Evolutionary conservation across 2,888 invertebrate genomes (phyloP), one percentile per base, ranked within the genome.

Genomic region (Halocaridina rubra): DNA sequence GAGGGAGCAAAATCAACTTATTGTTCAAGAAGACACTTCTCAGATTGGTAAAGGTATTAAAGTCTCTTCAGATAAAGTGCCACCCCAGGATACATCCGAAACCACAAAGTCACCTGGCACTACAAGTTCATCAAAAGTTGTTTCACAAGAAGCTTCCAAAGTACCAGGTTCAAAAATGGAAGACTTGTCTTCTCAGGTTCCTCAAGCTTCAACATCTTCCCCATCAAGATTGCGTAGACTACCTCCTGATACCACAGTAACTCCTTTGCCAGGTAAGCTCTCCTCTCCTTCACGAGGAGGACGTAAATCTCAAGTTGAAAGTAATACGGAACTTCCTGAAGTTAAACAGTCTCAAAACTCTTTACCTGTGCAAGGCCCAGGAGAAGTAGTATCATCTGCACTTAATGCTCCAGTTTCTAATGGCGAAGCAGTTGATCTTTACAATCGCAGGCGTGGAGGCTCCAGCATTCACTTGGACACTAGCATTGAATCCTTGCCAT

Each of bases 401-500:
- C 72, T 64, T 27, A 71, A 30, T 29, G 29, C 39, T 13, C 39
- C 72, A 13, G 33, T 39, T 24, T 5, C 74, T 46, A 19, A 1
- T n/a, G n/a, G 39, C 19, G 80, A 80, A 19, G 74, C 29, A 27
- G 16, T 46, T 4, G 80, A 80, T 27, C 13, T 64, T 19, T 33
- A 33, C 29, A 30, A 59, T 32, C 78, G 69, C 10, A 69, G 72
- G 27, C 59, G 77, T 10, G 46, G 22, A n/a, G 67, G 19, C 13
- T 61, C 77, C 33, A 59, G 29, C 27, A 67, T 79, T 33, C 80
- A 84, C 19, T 8, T 84, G 19, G 84, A 84, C 46, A 84, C 84
- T 19, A 84, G 79, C 57, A 74, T 79, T 13, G 84, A 84, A 24
- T 79, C 84, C 3, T 69, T 84, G 4, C 79, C 84, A 3, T 84